Evolutionary conservation across 2,797 vertebrate genomes (phyloP).

Genomic region (Salmo trutta): DNA sequence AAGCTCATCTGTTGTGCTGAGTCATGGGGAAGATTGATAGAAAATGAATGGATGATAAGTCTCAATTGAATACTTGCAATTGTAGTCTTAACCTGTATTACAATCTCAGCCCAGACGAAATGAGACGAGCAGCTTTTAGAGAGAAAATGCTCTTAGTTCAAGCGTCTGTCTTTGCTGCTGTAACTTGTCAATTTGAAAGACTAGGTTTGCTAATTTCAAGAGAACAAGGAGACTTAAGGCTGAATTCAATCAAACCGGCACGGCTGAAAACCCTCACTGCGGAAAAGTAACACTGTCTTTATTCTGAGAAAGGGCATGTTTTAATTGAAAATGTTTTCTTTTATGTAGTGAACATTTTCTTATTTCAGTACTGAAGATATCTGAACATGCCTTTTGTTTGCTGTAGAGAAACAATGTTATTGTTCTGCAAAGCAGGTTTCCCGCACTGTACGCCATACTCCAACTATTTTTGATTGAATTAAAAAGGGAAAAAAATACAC

Average conservation of each 20-base stretch:
- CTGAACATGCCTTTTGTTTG: conserved; percentile 3
- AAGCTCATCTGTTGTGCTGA: not conserved
- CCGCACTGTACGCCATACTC: not conserved
- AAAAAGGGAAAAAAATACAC: conserved; percentile 76
- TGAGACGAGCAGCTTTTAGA: not conserved
- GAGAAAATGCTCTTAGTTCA: not conserved
- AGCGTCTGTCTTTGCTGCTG: not conserved
- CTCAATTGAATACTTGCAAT: not conserved
- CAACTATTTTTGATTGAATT: conserved; percentile 41
- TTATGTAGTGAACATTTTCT: not conserved
- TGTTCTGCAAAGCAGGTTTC: not conserved
- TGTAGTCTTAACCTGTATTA: not conserved
- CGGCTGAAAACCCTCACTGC: not conserved
- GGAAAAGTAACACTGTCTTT: not conserved
- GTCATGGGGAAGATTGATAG: not conserved
- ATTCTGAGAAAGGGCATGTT: not conserved
- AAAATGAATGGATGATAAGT: not conserved
- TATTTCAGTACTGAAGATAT: not conserved
- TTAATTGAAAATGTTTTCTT: not conserved
- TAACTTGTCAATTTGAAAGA: not conserved
- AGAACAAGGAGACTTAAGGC: too few species aligned
- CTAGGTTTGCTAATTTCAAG: not conserved
- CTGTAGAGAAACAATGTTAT: not conserved
- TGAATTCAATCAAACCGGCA: not conserved
- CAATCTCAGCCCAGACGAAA: not conserved